Conservation (phyloP, 1,140 invertebrate species). For the Cephus cinctus region DNA sequence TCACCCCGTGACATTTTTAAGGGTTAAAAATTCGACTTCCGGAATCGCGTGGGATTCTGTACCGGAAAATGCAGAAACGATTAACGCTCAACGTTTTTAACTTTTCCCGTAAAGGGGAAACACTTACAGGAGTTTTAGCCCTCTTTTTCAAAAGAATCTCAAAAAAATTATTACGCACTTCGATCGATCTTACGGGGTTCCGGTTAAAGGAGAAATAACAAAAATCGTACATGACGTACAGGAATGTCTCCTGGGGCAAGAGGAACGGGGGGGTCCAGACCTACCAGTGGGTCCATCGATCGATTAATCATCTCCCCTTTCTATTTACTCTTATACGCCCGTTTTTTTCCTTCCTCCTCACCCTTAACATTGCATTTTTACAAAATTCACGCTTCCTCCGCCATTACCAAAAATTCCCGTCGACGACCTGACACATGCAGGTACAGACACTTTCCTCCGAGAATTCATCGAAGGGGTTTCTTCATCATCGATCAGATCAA, state of each 20-base stretch:
- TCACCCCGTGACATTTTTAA: slow-evolving; percentile 11
- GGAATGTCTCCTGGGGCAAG: neutral
- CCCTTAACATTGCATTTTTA: slow-evolving; percentile 8
- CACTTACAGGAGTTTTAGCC: no score
- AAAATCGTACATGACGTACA: neutral
- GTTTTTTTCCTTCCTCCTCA: slow-evolving; percentile 21
- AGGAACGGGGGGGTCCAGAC: neutral
- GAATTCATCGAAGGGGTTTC: slow-evolving; percentile 37
- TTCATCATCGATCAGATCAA: slow-evolving; percentile 47
- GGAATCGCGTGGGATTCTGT: slow-evolving; percentile 8
- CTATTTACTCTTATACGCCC: slow-evolving; percentile 35
- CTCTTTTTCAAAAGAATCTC: neutral
- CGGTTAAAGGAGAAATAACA: neutral
- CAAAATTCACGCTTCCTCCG: slow-evolving; percentile 4
- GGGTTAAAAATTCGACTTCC: slow-evolving; percentile 29
- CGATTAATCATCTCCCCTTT: slow-evolving; percentile 51
- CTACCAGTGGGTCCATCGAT: slow-evolving; percentile 18
- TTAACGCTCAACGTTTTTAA: no score
- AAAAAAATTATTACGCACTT: no score
- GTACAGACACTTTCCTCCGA: neutral
- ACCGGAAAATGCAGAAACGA: no score
- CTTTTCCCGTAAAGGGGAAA: no score
- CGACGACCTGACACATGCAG: slow-evolving; percentile 22
- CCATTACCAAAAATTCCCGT: slow-evolving; percentile 11
- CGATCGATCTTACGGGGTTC: neutral